Base-by-base conservation (phyloP, 2,113 vertebrate species). In the Bubo bubo region DNA sequence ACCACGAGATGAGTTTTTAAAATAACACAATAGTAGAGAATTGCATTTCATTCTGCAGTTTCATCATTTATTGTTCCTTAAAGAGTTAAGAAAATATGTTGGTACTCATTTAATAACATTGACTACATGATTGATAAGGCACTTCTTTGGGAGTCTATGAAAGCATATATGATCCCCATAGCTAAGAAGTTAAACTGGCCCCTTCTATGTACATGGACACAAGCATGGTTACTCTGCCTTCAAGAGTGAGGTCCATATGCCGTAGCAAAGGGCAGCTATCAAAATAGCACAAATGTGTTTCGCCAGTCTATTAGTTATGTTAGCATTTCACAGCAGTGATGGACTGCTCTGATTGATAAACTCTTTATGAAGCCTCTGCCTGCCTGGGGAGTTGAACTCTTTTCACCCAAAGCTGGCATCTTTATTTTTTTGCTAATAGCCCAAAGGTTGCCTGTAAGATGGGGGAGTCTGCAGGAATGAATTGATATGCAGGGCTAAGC, bases 381-480 rank as follows among this genome's bases (percentile, higher is more conserved):
- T 79, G 30, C 8, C 27, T 53, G 35, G 30, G 14, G 35, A 64
- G 30, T 41, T 63, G 28, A 74, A 86, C 8, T 41, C 28, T 85
- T 85, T 55, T 66, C 71, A 73, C 41, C 45, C 6, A 6, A 73
- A 68, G 14, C 16, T 41, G 14, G 6, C 17, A 62, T 37, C 16
- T 74, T 71, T 37, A 34, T 64, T 79, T 72, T 34, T 66, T 55
- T 1, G 0, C 28, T 62, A 19, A 34, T 5, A 53, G 45, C 8
- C 63, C 39, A 18, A 84, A 76, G 12, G 21, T 21, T 70, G 17
- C 14, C 47, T 50, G 20, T 75, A 39, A 58, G 9, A 39, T 16
- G 20, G 5, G 1, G 4, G 7, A 59, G 5, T n/a, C 28, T 4
- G 3, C 11, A 49, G 8, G 35, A 17, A 68, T 24, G 8, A 63